Evolutionary conservation across 2,888 invertebrate genomes (phyloP), one percentile per base, ranked within the genome.

Genomic region (Mythimna albipuncta): DNA sequence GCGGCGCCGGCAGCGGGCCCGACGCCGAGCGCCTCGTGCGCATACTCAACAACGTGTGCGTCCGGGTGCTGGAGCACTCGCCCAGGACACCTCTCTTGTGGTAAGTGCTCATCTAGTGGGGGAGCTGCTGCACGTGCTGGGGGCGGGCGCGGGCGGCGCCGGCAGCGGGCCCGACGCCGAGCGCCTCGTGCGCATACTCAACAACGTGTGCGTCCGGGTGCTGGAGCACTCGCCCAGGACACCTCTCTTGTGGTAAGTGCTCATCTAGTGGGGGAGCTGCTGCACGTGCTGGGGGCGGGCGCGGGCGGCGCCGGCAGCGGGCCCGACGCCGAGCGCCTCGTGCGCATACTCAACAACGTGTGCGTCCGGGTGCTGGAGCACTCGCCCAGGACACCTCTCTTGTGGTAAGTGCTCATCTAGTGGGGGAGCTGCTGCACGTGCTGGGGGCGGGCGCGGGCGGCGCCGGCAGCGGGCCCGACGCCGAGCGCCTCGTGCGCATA

Each of bases 111-210:
- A n/a, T 67, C 95, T 99, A 19, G 96, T 98, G 64, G 96, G 97
- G 85, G 97, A 98, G 87, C 96, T 99, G 87, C 96, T 99, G 79
- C 97, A 97, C 10, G 96, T 98, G 81, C 93, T 99, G 81, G 97
- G 98, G 19, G 97, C 97, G 13, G 98, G 71, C 96, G 97, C 88
- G 97, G 97, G 65, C 10, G 69, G 70, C 0, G 76, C 75, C 6
- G 73, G 72, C 54, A 10, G 96, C 95, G 97, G 97, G 44, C 97
- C 98, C 19, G 94, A 97, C 91, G 93, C 88, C 0, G 96, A 96
- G 85, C 87, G 97, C 52, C 96, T 97, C 58, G 96, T 97, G 76
- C 95, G 97, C 61, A 95, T 97, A 21, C 96, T 98, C 50, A 98
- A 98, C 91, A 97, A 97, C 81, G 96, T 97, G 66, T 97, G 97